These are phyloP conservation scores for Trissonchulus latispiculum DNA, from an alignment of 2,888 invertebrate genomes.

Conservation along the genomic window DNA sequence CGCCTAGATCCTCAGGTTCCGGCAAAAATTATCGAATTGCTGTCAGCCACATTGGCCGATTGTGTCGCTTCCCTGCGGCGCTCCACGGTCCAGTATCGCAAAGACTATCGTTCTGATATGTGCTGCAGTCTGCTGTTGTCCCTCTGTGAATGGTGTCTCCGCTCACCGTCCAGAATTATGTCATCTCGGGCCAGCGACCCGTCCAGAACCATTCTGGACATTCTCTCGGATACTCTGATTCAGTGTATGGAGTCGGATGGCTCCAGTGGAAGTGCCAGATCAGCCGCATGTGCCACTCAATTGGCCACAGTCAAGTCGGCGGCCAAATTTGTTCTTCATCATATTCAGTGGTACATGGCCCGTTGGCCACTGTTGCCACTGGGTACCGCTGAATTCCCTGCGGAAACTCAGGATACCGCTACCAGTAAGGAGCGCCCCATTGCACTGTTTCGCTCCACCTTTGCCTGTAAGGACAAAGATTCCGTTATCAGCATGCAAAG, in stretches of 20 bases:
- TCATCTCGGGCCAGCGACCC: neutral
- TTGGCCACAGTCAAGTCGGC: neutral
- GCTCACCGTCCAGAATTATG: neutral
- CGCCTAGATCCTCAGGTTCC: conserved; percentile 6
- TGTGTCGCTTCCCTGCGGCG: neutral
- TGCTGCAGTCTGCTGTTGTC: neutral
- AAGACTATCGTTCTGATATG: neutral
- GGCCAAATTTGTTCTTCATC: neutral
- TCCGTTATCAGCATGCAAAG: too few species aligned
- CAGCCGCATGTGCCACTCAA: neutral
- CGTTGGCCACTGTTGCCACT: conserved; percentile 8
- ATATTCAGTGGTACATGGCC: neutral
- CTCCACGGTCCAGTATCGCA: neutral
- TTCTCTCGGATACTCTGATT: neutral
- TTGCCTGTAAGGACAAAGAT: too few species aligned
- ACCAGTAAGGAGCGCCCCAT: neutral
- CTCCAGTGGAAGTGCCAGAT: neutral
- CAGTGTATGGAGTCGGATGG: neutral
- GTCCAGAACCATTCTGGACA: neutral
- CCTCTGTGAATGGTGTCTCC: conserved; percentile 3
- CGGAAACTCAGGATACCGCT: neutral
- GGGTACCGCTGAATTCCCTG: neutral
- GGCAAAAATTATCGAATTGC: conserved; percentile 12
- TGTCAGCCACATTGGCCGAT: neutral
- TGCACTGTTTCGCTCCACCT: neutral